Evolutionary conservation across 92 coral and sea anemone species (phyloP).

Genomic region (Muricea muricata): DNA sequence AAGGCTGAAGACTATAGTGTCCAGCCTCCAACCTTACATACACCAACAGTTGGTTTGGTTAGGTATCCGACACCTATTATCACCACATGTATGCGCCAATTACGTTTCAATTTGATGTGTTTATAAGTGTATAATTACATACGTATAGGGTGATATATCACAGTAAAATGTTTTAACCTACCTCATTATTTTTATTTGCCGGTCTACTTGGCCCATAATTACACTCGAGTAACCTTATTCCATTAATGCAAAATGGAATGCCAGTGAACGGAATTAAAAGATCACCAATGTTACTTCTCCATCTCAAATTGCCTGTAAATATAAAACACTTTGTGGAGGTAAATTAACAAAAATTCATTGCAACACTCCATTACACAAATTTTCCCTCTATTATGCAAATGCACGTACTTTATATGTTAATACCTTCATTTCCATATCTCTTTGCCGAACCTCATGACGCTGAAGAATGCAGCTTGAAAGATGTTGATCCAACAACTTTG

Average conservation of each 20-base stretch:
- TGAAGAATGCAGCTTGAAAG: no score
- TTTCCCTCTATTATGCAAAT: no score
- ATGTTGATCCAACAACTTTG: no score
- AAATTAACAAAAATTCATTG: not conserved
- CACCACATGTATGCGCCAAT: not conserved
- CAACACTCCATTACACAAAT: not conserved
- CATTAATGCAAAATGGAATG: no score
- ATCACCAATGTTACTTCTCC: slow-evolving; percentile 17
- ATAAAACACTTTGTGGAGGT: no score
- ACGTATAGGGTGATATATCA: slow-evolving; percentile 2
- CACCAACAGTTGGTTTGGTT: no score
- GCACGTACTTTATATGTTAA: not conserved
- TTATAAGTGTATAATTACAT: not conserved
- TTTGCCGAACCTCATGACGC: no score
- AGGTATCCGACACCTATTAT: not conserved
- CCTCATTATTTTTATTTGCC: not conserved
- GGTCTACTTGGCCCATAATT: not conserved
- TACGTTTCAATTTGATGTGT: not conserved
- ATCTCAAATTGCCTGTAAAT: slow-evolving; percentile 13
- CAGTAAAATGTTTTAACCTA: not conserved
- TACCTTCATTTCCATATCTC: slow-evolving; percentile 15
- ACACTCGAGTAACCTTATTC: slow-evolving; percentile 5
- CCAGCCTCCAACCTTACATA: no score
- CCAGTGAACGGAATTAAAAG: no score
- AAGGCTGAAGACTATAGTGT: no score